Evolutionary conservation across 35 echinoderm and acorn worm genomes (phyloP).

Genomic region (Patiria miniata): DNA sequence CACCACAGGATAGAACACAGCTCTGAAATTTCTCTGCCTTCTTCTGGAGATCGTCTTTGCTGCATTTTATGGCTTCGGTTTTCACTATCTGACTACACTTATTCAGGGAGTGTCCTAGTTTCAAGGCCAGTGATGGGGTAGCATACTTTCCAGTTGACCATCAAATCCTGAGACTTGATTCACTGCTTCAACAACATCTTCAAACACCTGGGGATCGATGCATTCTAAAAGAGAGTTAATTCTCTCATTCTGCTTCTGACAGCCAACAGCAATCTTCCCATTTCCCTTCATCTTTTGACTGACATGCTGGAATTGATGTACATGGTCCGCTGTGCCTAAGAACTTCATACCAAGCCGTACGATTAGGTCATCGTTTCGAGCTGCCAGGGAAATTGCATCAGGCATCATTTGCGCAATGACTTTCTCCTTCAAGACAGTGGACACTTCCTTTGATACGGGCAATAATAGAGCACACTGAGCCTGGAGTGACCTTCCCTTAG

Average conservation of each 20-base stretch:
- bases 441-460: background rate
- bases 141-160: slow-evolving; percentile 33
- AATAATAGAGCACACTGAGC: background rate
- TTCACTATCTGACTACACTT: slow-evolving; percentile 8
- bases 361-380: background rate
- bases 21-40: background rate
- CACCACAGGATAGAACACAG: slow-evolving; percentile 41
- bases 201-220: slow-evolving; percentile 38
- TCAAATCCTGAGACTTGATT: slow-evolving; percentile 39
- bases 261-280: background rate
- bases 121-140: slow-evolving; percentile 54
- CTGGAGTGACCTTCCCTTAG: background rate
- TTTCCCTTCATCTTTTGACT: background rate
- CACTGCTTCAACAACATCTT: slow-evolving; percentile 41
- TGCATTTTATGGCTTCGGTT: background rate
- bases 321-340: background rate
- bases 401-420: background rate
- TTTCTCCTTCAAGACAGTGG: background rate
- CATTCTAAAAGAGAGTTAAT: slow-evolving; percentile 14
- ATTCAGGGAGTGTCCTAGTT: slow-evolving; percentile 13
- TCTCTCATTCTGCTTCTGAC: background rate
- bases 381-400: background rate
- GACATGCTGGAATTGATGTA: background rate
- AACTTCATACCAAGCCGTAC: background rate
- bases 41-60: slow-evolving; percentile 35